A percentile compares a stretch with the other conserved stretches of the same genome.
phyloP scores from a whole-genome alignment of 2,888 invertebrate genomes.

The Gastrophysa polygoni region DNA sequence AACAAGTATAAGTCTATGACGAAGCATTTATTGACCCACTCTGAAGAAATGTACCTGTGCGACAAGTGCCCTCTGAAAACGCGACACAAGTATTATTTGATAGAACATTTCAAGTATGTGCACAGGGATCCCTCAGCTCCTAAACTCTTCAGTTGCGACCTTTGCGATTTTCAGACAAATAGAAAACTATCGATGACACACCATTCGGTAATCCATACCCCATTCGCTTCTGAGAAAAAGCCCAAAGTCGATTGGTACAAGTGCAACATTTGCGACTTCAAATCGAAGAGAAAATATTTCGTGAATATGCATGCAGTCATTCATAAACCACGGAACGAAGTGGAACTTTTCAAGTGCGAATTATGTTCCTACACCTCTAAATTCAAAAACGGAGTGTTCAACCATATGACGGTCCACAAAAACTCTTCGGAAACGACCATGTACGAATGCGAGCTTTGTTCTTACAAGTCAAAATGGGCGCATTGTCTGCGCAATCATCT shows the following conservation, averaged over 20 bases:
- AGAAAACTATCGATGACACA: neutral
- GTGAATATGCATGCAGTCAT: conserved; percentile 1
- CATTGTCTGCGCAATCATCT: conserved; percentile 12
- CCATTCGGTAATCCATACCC: neutral
- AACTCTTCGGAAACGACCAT: conserved; percentile 2
- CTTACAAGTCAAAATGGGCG: conserved; percentile 11
- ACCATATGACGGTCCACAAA: neutral
- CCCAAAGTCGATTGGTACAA: neutral
- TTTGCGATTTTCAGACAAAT: no score
- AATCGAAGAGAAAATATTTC: conserved; percentile 1
- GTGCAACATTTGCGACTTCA: conserved; percentile 6
- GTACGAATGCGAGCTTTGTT: conserved; percentile 12
- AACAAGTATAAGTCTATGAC: no score
- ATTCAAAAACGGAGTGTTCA: neutral
- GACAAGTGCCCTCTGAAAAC: no score
- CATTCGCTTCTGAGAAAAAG: neutral
- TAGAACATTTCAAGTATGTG: no score
- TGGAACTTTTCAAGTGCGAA: neutral
- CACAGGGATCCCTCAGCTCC: no score
- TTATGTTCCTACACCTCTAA: conserved; percentile 13
- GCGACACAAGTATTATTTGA: no score
- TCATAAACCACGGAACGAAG: neutral
- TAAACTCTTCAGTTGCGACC: no score
- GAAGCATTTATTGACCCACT: no score
- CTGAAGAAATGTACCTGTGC: no score